A percentile compares a stretch with the other conserved stretches of the same genome.
Conservation (phyloP, 2,113 vertebrate species). For the Brachyistius frenatus region DNA sequence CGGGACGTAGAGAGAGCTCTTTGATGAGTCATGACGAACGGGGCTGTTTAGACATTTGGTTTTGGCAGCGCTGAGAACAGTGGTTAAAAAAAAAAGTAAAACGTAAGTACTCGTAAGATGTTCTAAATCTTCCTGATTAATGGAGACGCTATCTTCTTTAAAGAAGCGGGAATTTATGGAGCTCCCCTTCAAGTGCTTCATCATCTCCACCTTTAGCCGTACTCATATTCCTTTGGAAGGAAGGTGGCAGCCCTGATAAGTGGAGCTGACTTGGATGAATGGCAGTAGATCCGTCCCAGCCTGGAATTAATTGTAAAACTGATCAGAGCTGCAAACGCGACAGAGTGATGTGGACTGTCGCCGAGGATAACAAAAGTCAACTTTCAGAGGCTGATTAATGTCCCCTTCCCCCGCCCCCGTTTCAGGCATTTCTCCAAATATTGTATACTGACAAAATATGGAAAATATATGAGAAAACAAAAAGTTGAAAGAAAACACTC, state of each 20-base stretch:
- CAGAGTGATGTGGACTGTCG: neutral
- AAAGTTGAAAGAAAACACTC: neutral
- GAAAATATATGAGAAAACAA: no score
- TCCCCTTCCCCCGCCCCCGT: no score
- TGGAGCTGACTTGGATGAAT: neutral
- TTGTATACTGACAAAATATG: no score
- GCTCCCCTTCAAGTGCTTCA: neutral
- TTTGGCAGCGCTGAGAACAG: conserved; percentile 29
- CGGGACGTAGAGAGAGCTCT: conserved; percentile 45
- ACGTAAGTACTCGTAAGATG: conserved; percentile 4
- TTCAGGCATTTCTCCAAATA: neutral
- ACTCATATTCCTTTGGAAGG: conserved; percentile 8
- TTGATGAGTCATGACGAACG: conserved; percentile 51
- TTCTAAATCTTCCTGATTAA: conserved; percentile 51
- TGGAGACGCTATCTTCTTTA: conserved; percentile 11
- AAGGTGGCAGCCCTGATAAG: conserved; percentile 11
- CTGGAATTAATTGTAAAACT: conserved; percentile 15
- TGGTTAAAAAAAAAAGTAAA: neutral
- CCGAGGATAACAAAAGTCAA: neutral
- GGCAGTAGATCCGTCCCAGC: neutral
- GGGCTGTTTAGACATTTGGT: conserved; percentile 38
- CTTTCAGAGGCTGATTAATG: neutral
- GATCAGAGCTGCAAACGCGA: conserved; percentile 10
- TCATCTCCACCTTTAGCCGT: conserved; percentile 25
- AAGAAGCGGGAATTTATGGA: conserved; percentile 34